Percentiles rank a stretch among this genome's conserved stretches.
phyloP scores from a whole-genome alignment of 2,113 vertebrate genomes.

The Pelobates fuscus region DNA sequence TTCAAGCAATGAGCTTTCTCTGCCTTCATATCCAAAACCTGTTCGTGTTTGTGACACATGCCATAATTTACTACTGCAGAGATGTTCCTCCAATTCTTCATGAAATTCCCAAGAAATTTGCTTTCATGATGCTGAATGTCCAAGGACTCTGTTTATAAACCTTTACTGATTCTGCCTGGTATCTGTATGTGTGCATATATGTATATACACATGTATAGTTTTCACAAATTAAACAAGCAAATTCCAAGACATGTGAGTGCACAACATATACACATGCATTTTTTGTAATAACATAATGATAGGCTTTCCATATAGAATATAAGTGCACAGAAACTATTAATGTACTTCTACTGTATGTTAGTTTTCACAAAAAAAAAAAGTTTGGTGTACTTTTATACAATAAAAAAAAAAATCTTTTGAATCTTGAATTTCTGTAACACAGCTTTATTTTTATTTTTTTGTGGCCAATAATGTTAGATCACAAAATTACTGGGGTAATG shows the following conservation, averaged over 20 bases:
- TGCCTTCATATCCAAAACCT: slow-evolving; percentile 90
- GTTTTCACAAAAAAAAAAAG: slow-evolving; percentile 4
- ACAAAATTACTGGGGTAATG: background rate
- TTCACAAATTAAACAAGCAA: too few species aligned
- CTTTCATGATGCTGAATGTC: background rate
- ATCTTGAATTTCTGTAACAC: background rate
- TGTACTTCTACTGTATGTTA: background rate
- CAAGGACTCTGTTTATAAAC: background rate
- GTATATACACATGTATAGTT: too few species aligned
- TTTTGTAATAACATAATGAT: slow-evolving; percentile 3
- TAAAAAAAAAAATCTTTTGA: background rate
- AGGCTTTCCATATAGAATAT: background rate
- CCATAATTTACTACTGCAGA: slow-evolving; percentile 88
- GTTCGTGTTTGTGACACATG: slow-evolving; percentile 92
- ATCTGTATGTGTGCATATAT: slow-evolving; percentile 7
- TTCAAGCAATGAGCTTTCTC: slow-evolving; percentile 89
- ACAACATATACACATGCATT: too few species aligned
- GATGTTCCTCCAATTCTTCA: slow-evolving; percentile 78
- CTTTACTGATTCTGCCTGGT: background rate
- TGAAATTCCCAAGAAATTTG: slow-evolving; percentile 60
- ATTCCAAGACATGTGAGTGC: too few species aligned
- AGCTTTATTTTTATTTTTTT: background rate
- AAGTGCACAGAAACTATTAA: background rate
- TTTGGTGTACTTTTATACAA: slow-evolving; percentile 14
- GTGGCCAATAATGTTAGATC: background rate